phyloP scores from a whole-genome alignment of 2,797 vertebrate species.

The Vespertilio murinus region DNA sequence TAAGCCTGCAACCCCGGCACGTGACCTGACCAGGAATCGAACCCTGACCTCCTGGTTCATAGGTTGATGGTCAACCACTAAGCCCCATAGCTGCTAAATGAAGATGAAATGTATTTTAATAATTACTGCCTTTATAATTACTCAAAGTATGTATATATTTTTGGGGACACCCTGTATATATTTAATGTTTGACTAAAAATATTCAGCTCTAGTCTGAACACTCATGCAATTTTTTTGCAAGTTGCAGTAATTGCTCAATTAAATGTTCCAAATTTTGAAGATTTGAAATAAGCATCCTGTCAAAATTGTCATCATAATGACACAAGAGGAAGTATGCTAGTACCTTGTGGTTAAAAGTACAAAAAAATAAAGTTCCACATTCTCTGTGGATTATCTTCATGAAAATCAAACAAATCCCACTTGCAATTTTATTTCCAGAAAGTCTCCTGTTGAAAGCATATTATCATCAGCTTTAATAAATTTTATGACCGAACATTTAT shows the following conservation, averaged over 20 bases:
- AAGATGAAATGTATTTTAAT: too few species aligned
- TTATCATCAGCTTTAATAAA: not conserved
- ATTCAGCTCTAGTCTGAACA: not conserved
- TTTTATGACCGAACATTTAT: not conserved
- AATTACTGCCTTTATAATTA: too few species aligned
- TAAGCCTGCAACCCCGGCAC: too few species aligned
- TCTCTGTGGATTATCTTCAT: not conserved
- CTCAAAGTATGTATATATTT: too few species aligned
- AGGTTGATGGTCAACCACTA: too few species aligned
- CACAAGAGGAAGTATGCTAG: not conserved
- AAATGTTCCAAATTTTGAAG: not conserved
- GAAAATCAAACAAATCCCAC: conserved; percentile 1
- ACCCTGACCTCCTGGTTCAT: too few species aligned
- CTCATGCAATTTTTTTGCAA: not conserved
- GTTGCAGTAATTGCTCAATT: not conserved
- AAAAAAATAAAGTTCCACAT: not conserved
- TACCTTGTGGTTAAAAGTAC: conserved; percentile 28
- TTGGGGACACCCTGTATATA: not conserved
- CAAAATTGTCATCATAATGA: not conserved
- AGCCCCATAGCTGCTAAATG: too few species aligned
- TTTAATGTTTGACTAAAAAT: conserved; percentile 26
- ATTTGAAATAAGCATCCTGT: conserved; percentile 38
- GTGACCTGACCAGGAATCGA: too few species aligned
- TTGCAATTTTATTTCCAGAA: conserved; percentile 37
- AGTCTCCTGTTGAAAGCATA: not conserved